These are phyloP conservation scores for Chalcis sispes DNA, from an alignment of 2,888 invertebrate genomes.

Conservation along the genomic window DNA sequence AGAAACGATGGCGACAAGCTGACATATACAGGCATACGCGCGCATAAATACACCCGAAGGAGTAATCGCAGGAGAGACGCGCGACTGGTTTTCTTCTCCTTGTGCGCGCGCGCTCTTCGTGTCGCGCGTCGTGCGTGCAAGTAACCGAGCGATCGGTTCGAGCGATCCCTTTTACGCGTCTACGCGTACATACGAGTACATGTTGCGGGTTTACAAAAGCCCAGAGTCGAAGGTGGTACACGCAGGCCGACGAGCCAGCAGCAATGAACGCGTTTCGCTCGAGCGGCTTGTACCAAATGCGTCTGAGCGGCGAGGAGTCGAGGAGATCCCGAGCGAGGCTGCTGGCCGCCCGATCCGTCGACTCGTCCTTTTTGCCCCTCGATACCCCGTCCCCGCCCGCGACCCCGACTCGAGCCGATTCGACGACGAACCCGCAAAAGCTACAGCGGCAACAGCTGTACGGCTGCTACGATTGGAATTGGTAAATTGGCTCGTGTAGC, in stretches of 20 bases:
- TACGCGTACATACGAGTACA: not conserved
- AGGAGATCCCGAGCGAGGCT: conserved; percentile 49
- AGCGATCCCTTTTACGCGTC: not conserved
- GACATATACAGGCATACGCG: no score
- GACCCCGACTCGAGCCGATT: not conserved
- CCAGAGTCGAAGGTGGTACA: no score
- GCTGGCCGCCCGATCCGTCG: conserved; percentile 50
- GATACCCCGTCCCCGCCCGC: not conserved
- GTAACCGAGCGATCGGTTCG: not conserved
- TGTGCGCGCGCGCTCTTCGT: not conserved
- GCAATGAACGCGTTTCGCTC: conserved; percentile 56
- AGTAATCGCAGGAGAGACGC: no score
- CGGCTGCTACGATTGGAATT: conserved; percentile 19
- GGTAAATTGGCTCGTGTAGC: conserved; percentile 24
- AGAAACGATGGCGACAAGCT: no score
- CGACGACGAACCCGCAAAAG: not conserved
- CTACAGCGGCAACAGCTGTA: conserved; percentile 7
- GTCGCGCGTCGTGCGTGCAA: not conserved
- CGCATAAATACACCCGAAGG: no score
- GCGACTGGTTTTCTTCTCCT: not conserved
- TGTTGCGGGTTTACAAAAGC: not conserved
- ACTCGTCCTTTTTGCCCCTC: conserved; percentile 43
- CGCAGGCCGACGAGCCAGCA: not conserved
- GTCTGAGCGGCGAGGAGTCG: conserved; percentile 52
- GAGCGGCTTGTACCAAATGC: conserved; percentile 54